Conservation (phyloP, 2,888 invertebrate species). For the Charanyca ferruginea region DNA sequence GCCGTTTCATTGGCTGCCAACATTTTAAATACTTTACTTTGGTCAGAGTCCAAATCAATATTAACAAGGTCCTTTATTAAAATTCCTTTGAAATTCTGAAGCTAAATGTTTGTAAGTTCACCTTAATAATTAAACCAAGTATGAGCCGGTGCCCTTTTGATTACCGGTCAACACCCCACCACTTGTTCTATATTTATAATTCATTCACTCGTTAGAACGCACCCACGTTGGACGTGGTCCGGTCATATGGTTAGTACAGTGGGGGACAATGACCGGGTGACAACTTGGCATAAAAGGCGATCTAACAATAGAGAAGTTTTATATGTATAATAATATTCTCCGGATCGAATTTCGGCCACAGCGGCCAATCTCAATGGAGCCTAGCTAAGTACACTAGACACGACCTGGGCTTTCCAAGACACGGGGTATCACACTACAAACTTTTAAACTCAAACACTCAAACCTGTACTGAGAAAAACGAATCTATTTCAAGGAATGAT, state of each 20-base stretch:
- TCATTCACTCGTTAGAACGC: slow-evolving; percentile 31
- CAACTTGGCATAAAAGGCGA: not conserved
- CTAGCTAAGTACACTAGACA: no score
- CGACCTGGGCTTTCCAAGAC: no score
- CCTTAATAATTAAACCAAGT: slow-evolving; percentile 20
- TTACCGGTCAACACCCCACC: slow-evolving; percentile 11
- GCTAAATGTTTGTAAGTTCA: slow-evolving; percentile 36
- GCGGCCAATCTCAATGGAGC: no score
- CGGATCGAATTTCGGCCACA: no score
- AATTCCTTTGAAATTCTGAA: slow-evolving; percentile 46
- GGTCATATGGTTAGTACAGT: slow-evolving; percentile 7
- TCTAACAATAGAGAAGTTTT: not conserved
- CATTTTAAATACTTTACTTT: slow-evolving; percentile 6
- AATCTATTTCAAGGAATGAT: no score
- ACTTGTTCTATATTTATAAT: slow-evolving; percentile 40
- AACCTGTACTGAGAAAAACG: no score
- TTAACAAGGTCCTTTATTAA: slow-evolving; percentile 25
- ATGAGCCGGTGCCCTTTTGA: slow-evolving; percentile 35
- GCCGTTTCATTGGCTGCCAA: slow-evolving; percentile 6
- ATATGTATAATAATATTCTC: no score
- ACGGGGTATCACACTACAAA: no score
- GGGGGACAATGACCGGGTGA: not conserved
- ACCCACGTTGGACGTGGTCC: not conserved
- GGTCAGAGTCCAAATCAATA: slow-evolving; percentile 16
- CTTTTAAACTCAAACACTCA: no score